Evolutionary conservation across 2,888 invertebrate species (phyloP).

Genomic region (Seira ritae): DNA sequence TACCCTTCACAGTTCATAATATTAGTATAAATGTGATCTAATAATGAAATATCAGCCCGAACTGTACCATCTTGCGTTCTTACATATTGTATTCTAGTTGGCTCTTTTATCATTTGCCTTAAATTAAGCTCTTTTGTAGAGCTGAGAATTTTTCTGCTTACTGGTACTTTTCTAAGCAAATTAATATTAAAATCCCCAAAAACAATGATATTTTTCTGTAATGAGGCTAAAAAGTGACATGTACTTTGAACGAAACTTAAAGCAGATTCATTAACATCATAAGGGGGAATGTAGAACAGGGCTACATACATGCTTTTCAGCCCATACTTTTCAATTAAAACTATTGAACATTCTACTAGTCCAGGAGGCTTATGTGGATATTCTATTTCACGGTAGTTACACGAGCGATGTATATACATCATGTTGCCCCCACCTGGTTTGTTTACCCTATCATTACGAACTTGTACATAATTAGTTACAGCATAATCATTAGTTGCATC

Average conservation of each 20-base stretch:
- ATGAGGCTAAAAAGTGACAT: too few species aligned
- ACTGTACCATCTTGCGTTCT: too few species aligned
- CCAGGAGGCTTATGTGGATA: too few species aligned
- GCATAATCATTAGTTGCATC: neutral
- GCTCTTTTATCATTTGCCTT: too few species aligned
- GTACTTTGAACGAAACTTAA: neutral
- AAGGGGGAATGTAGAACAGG: slow-evolving; percentile 15
- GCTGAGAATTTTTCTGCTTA: too few species aligned
- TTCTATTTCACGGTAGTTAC: neutral
- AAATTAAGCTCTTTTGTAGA: too few species aligned
- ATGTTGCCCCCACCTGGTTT: slow-evolving; percentile 16
- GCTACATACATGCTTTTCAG: neutral
- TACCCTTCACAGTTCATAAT: neutral
- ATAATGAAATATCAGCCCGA: neutral
- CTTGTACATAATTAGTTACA: neutral
- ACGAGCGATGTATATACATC: neutral
- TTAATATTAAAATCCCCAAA: slow-evolving; percentile 26
- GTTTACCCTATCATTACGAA: neutral
- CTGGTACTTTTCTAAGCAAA: neutral
- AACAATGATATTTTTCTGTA: neutral
- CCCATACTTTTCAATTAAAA: neutral
- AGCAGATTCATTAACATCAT: neutral
- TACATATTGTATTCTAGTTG: too few species aligned
- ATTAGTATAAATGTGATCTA: slow-evolving; percentile 42
- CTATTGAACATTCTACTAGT: neutral